Percentiles rank a stretch among this genome's conserved stretches.
phyloP scores from a whole-genome alignment of 2,113 vertebrate genomes.

The Silurus asotus region DNA sequence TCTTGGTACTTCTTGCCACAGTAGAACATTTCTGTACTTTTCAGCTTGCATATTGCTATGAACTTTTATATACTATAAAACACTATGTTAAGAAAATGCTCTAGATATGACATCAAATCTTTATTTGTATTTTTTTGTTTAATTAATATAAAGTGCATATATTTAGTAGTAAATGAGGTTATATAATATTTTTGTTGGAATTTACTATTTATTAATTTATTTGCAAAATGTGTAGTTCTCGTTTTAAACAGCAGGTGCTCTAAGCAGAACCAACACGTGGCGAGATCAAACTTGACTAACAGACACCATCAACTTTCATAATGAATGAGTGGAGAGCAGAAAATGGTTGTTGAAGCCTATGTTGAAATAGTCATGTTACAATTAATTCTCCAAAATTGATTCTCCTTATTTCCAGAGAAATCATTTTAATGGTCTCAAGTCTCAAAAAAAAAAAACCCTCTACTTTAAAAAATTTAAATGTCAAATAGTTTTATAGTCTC shows the following conservation, averaged over 20 bases:
- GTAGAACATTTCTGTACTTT: not conserved
- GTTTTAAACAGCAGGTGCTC: slow-evolving; percentile 39
- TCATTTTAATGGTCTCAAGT: not conserved
- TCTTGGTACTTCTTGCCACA: slow-evolving; percentile 13
- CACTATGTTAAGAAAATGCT: not conserved
- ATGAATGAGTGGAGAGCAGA: not conserved
- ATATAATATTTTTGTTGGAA: no score
- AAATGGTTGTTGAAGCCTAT: not conserved
- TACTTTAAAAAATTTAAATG: not conserved
- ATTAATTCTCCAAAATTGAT: not conserved
- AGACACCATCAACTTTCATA: not conserved
- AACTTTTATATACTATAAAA: not conserved
- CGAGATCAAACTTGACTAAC: not conserved
- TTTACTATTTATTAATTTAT: no score
- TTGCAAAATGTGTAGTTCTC: not conserved
- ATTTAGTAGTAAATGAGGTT: not conserved
- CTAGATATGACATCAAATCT: not conserved
- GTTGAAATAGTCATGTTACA: not conserved
- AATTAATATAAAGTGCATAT: not conserved
- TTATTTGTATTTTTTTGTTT: not conserved
- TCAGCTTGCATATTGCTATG: not conserved
- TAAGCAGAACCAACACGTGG: not conserved
- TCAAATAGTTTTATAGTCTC: not conserved
- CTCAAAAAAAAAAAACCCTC: not conserved
- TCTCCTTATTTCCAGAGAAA: not conserved